Percentiles rank a stretch among this genome's conserved stretches.
Conservation (phyloP, 2,888 invertebrate species). For the Tetragonula carbonaria region DNA sequence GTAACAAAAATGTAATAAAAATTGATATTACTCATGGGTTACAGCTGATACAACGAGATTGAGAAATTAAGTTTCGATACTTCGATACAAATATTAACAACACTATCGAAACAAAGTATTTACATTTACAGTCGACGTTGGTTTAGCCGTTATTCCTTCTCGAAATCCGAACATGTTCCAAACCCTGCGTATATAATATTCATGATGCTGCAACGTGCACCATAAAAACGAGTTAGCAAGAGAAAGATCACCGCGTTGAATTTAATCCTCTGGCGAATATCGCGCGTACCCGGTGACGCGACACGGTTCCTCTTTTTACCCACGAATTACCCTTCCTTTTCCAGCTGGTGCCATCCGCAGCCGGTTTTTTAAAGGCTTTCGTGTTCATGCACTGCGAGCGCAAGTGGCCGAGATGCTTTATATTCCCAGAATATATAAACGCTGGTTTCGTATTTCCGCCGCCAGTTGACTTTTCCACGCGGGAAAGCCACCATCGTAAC, state of each 20-base stretch:
- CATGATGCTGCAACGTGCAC: background rate
- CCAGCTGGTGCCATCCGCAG: constrained; percentile 10
- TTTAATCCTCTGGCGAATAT: constrained; percentile 26
- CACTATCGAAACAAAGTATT: no score
- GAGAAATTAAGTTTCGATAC: no score
- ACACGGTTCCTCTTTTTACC: background rate
- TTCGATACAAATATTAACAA: no score
- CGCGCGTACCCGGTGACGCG: background rate
- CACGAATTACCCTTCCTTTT: constrained; percentile 24
- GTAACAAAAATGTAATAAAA: no score
- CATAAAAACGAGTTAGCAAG: background rate
- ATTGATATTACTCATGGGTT: no score
- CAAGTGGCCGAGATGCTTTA: constrained; percentile 36
- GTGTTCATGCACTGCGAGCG: constrained; percentile 33
- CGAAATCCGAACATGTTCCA: no score
- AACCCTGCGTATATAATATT: background rate
- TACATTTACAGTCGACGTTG: no score
- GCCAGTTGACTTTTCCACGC: constrained; percentile 43
- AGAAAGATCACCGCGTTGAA: background rate
- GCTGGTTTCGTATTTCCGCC: constrained; percentile 26
- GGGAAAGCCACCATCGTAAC: constrained; percentile 12
- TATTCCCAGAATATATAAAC: constrained; percentile 38
- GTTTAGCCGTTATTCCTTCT: no score
- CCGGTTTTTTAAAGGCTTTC: constrained; percentile 22
- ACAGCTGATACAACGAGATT: no score